A percentile compares a stretch with the other conserved stretches of the same genome.
phyloP scores from a whole-genome alignment of 1,140 invertebrate species.

The Meteorus sp. region DNA sequence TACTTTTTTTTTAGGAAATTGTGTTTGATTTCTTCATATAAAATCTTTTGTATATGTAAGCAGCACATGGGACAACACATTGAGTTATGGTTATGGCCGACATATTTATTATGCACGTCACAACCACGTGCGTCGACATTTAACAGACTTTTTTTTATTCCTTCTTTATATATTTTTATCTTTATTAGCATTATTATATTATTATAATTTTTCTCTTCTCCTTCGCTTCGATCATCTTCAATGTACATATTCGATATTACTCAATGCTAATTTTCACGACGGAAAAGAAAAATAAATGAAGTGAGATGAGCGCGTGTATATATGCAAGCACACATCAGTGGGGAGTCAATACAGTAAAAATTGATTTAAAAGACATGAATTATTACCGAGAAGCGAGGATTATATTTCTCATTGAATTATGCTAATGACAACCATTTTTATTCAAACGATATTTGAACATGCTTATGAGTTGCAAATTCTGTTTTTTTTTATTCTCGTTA shows the following conservation, averaged over 20 bases:
- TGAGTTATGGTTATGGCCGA: constrained; percentile 16
- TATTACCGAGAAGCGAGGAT: constrained; percentile 1
- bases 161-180: neutral
- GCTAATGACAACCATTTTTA: neutral
- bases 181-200: too few relatives aligned
- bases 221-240: neutral
- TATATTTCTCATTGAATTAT: neutral
- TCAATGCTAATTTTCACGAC: neutral
- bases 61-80: neutral
- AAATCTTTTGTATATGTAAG: neutral
- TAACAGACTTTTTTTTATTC: neutral
- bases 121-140: constrained; percentile 1
- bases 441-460: neutral
- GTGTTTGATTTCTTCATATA: neutral
- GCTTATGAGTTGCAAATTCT: neutral
- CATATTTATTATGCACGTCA: constrained; percentile 13
- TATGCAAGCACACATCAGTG: too few relatives aligned
- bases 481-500: neutral
- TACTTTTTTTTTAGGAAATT: neutral
- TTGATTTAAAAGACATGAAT: too few relatives aligned
- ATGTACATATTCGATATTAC: neutral
- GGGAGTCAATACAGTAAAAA: too few relatives aligned
- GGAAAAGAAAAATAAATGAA: too few relatives aligned
- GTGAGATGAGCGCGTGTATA: too few relatives aligned
- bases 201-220: neutral